phyloP scores from a whole-genome alignment of 1,140 invertebrate species.

The Drosophila pectinifera region DNA sequence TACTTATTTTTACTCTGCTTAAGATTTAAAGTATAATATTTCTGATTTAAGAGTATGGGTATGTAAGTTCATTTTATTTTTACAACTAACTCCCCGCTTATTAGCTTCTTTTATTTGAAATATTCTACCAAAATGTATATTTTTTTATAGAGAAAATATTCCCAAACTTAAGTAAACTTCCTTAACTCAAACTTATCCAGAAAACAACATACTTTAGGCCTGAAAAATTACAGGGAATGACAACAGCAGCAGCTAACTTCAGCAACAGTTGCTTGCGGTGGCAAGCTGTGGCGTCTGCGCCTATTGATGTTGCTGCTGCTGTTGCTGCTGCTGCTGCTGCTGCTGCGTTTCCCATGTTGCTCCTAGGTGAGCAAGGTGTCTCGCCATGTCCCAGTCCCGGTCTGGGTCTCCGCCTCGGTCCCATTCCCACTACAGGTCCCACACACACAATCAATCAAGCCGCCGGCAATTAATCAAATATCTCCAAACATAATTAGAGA shows the following conservation, averaged over 20 bases:
- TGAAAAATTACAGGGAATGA: background rate
- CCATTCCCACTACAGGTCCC: conserved; percentile 29
- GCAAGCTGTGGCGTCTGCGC: conserved; percentile 75
- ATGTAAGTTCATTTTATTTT: too few species aligned
- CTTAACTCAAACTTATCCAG: fast-evolving
- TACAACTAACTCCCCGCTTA: too few species aligned
- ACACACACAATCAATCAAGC: conserved; percentile 79
- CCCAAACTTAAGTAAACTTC: background rate
- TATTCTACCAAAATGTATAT: background rate
- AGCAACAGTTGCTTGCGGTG: conserved; percentile 73
- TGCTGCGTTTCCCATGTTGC: conserved; percentile 67
- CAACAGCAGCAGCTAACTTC: conserved; percentile 68
- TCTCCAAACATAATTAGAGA: conserved; percentile 79
- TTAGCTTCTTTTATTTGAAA: background rate
- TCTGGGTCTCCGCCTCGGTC: conserved; percentile 5
- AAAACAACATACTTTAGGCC: too few species aligned
- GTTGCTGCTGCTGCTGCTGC: conserved; percentile 21
- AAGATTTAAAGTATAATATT: too few species aligned
- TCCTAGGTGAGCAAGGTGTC: conserved; percentile 56
- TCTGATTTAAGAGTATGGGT: too few species aligned
- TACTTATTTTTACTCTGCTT: too few species aligned
- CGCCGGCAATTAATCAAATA: conserved; percentile 81
- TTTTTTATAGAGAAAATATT: background rate
- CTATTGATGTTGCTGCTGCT: conserved; percentile 52
- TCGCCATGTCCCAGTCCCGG: conserved; percentile 16